Conservation (phyloP, 2,797 vertebrate genomes). For the Eleutherodactylus coqui region DNA sequence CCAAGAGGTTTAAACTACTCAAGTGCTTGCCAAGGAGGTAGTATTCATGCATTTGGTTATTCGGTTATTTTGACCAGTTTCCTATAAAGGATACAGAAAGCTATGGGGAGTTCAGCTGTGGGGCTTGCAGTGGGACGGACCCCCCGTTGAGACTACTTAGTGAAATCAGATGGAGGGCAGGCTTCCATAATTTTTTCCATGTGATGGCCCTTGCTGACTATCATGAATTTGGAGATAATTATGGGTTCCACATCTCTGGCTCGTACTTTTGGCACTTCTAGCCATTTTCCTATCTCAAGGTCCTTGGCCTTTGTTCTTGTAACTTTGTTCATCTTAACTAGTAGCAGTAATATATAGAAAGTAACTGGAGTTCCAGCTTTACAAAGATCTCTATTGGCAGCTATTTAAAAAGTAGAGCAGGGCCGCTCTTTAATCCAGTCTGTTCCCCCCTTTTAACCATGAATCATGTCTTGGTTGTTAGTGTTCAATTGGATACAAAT, state of each 20-base stretch:
- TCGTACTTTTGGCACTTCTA: slow-evolving; percentile 29
- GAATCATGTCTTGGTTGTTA: slow-evolving; percentile 42
- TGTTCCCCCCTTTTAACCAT: slow-evolving; percentile 26
- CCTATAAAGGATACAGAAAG: neutral
- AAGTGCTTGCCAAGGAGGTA: too few species aligned
- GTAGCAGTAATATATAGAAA: slow-evolving; percentile 46
- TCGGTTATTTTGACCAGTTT: too few species aligned
- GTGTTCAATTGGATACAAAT: slow-evolving; percentile 53
- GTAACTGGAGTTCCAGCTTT: slow-evolving; percentile 23
- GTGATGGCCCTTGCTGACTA: slow-evolving; percentile 42
- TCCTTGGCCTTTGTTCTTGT: slow-evolving; percentile 39
- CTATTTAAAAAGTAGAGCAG: neutral
- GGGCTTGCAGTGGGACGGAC: neutral
- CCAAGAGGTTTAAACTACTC: too few species aligned
- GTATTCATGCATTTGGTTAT: too few species aligned
- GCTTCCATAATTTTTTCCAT: slow-evolving; percentile 51
- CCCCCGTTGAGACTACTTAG: slow-evolving; percentile 36
- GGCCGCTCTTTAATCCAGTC: neutral
- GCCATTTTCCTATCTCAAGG: slow-evolving; percentile 52
- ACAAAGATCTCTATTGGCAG: slow-evolving; percentile 8
- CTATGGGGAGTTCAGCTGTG: neutral
- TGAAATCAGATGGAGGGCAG: slow-evolving; percentile 39
- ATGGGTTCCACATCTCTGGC: slow-evolving; percentile 25
- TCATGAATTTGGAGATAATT: slow-evolving; percentile 7
- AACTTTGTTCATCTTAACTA: slow-evolving; percentile 29